These are phyloP conservation scores for Deroplatys truncata DNA, from an alignment of 2,888 invertebrate species.

Conservation along the genomic window DNA sequence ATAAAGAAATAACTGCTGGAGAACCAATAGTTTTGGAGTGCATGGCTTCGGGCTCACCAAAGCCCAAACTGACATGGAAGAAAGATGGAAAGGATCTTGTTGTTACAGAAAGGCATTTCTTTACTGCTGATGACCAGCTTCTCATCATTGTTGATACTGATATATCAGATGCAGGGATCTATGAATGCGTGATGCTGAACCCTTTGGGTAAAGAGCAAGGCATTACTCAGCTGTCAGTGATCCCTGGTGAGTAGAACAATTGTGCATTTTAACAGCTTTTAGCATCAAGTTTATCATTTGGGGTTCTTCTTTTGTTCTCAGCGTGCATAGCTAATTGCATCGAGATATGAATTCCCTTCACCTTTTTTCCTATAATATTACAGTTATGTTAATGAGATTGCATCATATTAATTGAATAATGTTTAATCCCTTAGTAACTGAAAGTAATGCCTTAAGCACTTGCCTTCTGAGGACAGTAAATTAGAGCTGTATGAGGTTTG, in stretches of 20 bases:
- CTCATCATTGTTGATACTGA: constrained; percentile 81
- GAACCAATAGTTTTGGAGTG: constrained; percentile 85
- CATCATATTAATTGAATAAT: too few relatives aligned
- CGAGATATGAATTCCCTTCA: too few relatives aligned
- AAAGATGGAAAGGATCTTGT: constrained; percentile 74
- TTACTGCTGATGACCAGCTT: constrained; percentile 82
- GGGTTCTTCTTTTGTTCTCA: too few relatives aligned
- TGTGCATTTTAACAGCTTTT: not conserved
- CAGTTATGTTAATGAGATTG: too few relatives aligned
- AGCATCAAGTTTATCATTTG: too few relatives aligned
- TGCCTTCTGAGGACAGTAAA: too few relatives aligned
- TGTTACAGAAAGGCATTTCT: constrained; percentile 76
- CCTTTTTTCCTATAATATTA: too few relatives aligned
- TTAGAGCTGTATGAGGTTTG: too few relatives aligned
- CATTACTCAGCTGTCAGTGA: constrained; percentile 65
- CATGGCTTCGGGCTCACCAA: constrained; percentile 79
- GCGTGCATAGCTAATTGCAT: too few relatives aligned
- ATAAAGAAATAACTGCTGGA: constrained; percentile 77
- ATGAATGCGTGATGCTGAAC: constrained; percentile 88
- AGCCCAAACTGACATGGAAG: constrained; percentile 76
- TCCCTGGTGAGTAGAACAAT: constrained; percentile 48
- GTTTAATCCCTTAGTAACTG: too few relatives aligned
- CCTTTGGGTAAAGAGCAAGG: constrained; percentile 73
- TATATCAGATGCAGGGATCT: constrained; percentile 74
- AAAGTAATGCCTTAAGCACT: too few relatives aligned